Evolutionary conservation across 1,140 invertebrate genomes (phyloP).

Genomic region (Oscheius sp.): DNA sequence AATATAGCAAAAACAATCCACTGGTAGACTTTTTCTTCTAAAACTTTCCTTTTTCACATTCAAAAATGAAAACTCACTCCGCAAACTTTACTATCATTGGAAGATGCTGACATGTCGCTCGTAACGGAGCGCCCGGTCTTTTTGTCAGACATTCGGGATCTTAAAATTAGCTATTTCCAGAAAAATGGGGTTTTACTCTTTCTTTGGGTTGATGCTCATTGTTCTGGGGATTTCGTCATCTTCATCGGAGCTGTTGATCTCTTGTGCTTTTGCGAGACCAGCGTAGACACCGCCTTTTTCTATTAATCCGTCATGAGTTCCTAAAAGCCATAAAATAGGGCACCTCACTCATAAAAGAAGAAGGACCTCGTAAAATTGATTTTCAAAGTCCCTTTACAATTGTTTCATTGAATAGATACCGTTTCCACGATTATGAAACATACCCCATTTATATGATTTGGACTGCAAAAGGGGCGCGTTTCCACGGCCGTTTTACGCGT

Average conservation of each 20-base stretch:
- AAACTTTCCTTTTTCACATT: neutral
- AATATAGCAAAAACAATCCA: neutral
- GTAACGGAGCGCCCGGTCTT: too few species aligned
- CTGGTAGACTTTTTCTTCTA: neutral
- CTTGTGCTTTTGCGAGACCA: constrained; percentile 64
- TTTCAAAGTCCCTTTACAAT: neutral
- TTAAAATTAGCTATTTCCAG: neutral
- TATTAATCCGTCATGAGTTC: constrained; percentile 2
- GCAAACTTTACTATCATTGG: too few species aligned
- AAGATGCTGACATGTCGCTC: too few species aligned
- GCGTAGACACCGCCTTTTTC: constrained; percentile 20
- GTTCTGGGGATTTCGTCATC: neutral
- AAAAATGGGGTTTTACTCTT: neutral
- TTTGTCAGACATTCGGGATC: neutral
- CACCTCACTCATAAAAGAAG: neutral
- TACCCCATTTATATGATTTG: neutral
- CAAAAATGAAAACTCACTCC: too few species aligned
- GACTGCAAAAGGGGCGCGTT: neutral
- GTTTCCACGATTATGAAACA: neutral
- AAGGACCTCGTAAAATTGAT: neutral
- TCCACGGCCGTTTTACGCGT: neutral
- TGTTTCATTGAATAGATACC: neutral
- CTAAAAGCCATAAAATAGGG: constrained; percentile 2
- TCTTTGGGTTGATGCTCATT: neutral
- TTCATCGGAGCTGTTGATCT: neutral